These are phyloP conservation scores for Heliconius melpomene DNA, from an alignment of 1,140 invertebrate genomes.

Conservation along the genomic window DNA sequence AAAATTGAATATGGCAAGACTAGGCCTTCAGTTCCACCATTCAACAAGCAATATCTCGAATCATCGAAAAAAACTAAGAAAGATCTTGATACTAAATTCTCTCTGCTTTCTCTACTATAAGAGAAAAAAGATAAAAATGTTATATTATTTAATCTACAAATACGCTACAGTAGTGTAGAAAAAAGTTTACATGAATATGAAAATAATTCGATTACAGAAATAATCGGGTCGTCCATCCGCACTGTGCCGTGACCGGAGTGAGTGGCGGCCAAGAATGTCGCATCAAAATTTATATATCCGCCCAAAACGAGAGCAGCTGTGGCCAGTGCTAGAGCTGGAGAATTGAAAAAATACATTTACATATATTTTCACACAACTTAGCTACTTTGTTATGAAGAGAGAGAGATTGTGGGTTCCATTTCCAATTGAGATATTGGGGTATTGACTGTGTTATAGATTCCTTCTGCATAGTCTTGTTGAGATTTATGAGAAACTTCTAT, in stretches of 20 bases:
- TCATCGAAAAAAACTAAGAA: too few species aligned
- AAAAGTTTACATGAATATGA: slow-evolving; percentile 25
- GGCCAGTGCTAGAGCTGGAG: neutral
- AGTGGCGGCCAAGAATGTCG: slow-evolving; percentile 56
- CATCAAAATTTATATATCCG: slow-evolving; percentile 59
- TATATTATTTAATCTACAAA: neutral
- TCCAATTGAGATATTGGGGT: too few species aligned
- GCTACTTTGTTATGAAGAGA: neutral
- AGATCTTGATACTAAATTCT: too few species aligned
- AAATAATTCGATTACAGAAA: slow-evolving; percentile 48
- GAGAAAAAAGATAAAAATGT: too few species aligned
- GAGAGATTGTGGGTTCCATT: too few species aligned
- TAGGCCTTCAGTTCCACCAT: too few species aligned
- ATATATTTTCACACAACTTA: neutral
- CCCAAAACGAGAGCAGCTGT: slow-evolving; percentile 37
- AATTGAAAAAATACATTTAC: neutral
- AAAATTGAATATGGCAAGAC: too few species aligned
- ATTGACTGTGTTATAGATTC: too few species aligned
- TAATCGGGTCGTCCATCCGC: slow-evolving; percentile 52
- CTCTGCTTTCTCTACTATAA: too few species aligned
- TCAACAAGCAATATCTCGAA: too few species aligned
- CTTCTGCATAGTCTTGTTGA: too few species aligned
- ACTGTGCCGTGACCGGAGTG: slow-evolving; percentile 44
- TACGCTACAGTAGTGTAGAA: neutral
- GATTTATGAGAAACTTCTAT: too few species aligned